Evolutionary conservation across 2,797 vertebrate genomes (phyloP), one percentile per base, ranked within the genome.

Genomic region (Ataeniobius toweri): DNA sequence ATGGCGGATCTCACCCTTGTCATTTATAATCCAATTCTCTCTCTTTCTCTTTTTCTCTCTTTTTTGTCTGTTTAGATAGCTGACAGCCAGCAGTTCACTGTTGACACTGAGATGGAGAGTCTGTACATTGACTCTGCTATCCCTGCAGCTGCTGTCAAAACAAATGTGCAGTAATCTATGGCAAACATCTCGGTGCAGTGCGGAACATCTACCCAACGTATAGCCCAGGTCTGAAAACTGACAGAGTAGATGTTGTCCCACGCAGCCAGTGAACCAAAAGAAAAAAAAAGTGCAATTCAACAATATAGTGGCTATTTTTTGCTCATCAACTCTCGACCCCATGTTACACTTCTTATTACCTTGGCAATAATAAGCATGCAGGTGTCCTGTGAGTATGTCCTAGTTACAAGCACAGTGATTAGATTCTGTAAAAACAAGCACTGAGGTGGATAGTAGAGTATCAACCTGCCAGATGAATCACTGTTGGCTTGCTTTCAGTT

Each of bases 301-400:
- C 59, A 41, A 22, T 79, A 74, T 70, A 48, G 18, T 75, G 75
- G 70, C 74, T 90, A 86, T 91, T 91, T 69, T 88, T 83, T 74
- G 78, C 74, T 80, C 75, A 72, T 76, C 73, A 75, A 76, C 61
- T 78, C 55, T 70, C 77, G 50, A 69, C 58, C 76, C 71, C 63
- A 53, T 61, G 67, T 80, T 82, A 71, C 77, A 81, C 76, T 70
- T 93, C 67, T 83, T 88, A 82, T 86, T 86, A 88, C 77, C 74
- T 89, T 77, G 28, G 80, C 83, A 91, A 81, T 90, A 85, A 88
- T 82, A 85, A 85, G 71, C 69, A 78, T 75, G 75, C 74, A 89
- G 81, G 81, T 86, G 84, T 91, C 86, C 81, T 92, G 80, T 86
- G 90, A 86, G 79, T 83, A 88, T 91, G 86, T 78, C 89, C 93